These are phyloP conservation scores for Chrysogorgia sp. DNA, from an alignment of 92 coral and sea anemone species.

Conservation along the genomic window DNA sequence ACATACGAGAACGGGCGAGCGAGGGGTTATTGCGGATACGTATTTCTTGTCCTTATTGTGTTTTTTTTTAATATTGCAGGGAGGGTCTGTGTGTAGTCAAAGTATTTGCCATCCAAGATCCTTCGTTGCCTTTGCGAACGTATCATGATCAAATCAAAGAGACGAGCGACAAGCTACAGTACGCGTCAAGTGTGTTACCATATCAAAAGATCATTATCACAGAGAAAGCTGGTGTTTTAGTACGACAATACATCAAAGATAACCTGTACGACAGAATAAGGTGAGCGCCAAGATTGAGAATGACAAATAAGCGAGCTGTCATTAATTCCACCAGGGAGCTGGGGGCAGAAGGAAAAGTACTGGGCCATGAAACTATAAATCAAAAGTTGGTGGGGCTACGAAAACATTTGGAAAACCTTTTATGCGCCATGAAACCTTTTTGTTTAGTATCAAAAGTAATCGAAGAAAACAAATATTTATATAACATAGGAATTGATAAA, in stretches of 20 bases:
- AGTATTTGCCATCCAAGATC: slow-evolving; percentile 98
- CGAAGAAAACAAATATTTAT: no score
- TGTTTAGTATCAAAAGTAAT: no score
- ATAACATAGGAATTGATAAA: no score
- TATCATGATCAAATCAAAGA: slow-evolving; percentile 89
- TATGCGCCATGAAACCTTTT: no score
- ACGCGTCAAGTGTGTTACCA: slow-evolving; percentile 83
- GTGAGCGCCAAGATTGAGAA: slow-evolving; percentile 47
- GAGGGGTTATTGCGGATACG: no score
- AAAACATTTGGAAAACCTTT: no score
- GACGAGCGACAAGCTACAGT: slow-evolving; percentile 67
- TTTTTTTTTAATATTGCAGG: no score
- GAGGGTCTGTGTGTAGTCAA: slow-evolving; percentile 98
- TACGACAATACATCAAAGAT: slow-evolving; percentile 90
- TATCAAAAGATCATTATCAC: slow-evolving; percentile 85
- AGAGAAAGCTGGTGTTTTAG: slow-evolving; percentile 87
- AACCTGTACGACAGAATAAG: slow-evolving; percentile 95
- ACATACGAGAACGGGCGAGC: no score
- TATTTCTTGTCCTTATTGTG: no score
- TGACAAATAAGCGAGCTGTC: neutral
- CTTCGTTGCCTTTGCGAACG: slow-evolving; percentile 85
- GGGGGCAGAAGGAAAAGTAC: slow-evolving; percentile 20
- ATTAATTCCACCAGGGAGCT: slow-evolving; percentile 17
- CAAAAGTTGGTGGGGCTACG: no score
- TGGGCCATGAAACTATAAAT: no score